Evolutionary conservation across 2,797 vertebrate species (phyloP).

Genomic region (Cossypha heuglini): DNA sequence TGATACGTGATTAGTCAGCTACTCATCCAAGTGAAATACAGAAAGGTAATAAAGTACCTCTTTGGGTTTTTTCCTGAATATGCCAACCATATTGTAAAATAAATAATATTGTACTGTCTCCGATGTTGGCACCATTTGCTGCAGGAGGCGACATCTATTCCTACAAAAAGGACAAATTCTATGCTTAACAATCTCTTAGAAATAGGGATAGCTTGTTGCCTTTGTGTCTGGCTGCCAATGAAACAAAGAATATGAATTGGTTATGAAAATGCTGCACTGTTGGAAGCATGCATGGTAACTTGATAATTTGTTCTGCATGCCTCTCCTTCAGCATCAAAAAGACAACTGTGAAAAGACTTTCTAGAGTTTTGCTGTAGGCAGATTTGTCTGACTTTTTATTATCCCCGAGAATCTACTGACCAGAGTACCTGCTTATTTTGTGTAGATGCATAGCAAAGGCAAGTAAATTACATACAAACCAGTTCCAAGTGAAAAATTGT

Average conservation of each 20-base stretch:
- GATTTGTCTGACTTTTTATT: neutral
- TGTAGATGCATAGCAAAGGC: neutral
- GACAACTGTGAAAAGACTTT: neutral
- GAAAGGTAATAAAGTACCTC: neutral
- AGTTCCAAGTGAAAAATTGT: neutral
- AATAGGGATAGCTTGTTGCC: neutral
- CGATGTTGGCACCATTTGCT: neutral
- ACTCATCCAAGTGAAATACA: neutral
- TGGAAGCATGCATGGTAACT: neutral
- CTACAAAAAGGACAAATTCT: neutral
- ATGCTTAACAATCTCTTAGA: neutral
- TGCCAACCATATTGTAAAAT: neutral
- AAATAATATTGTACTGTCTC: conserved; percentile 8
- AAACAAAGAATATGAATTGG: neutral
- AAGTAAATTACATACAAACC: neutral
- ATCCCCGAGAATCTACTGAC: neutral
- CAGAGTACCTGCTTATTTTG: neutral
- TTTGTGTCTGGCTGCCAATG: neutral
- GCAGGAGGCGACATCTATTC: neutral
- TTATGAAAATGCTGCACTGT: neutral
- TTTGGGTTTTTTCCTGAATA: neutral
- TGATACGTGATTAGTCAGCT: neutral
- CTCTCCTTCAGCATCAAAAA: neutral
- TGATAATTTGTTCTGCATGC: neutral
- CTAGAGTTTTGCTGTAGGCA: neutral